Percentiles rank a stretch among this genome's conserved stretches.
Conservation (phyloP, 2,797 vertebrate genomes). For the Periparus ater region DNA sequence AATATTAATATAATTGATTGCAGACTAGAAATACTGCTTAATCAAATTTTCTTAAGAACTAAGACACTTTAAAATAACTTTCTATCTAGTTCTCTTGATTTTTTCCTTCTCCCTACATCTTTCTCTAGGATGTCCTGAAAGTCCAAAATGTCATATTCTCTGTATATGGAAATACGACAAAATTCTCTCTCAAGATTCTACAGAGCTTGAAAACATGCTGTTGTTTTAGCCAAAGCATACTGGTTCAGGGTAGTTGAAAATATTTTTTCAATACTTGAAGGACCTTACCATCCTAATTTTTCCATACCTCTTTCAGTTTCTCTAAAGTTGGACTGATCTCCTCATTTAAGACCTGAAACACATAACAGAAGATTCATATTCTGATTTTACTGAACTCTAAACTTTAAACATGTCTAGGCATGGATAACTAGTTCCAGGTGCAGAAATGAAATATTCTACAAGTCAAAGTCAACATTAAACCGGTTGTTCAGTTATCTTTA, state of each 20-base stretch:
- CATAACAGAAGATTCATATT: background rate
- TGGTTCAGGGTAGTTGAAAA: background rate
- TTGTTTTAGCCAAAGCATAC: background rate
- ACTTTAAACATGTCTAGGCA: background rate
- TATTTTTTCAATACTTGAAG: background rate
- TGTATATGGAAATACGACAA: background rate
- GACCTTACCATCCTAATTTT: background rate
- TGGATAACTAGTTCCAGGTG: background rate
- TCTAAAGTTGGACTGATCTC: constrained; percentile 93
- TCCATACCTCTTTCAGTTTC: constrained; percentile 89
- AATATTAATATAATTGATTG: background rate
- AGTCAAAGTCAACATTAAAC: background rate
- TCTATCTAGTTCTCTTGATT: background rate
- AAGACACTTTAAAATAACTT: background rate
- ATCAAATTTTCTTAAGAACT: background rate
- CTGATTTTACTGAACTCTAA: background rate
- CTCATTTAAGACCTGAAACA: constrained; percentile 88
- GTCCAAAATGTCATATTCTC: background rate
- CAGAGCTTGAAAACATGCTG: background rate
- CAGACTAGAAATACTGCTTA: background rate
- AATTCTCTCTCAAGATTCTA: background rate
- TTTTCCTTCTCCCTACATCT: background rate
- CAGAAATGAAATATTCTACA: background rate
- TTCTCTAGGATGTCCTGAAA: background rate
- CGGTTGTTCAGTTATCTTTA: background rate